Evolutionary conservation across 2,888 invertebrate species (phyloP), one percentile per base, ranked within the genome.

Genomic region (Drepanosiphum platanoidis): DNA sequence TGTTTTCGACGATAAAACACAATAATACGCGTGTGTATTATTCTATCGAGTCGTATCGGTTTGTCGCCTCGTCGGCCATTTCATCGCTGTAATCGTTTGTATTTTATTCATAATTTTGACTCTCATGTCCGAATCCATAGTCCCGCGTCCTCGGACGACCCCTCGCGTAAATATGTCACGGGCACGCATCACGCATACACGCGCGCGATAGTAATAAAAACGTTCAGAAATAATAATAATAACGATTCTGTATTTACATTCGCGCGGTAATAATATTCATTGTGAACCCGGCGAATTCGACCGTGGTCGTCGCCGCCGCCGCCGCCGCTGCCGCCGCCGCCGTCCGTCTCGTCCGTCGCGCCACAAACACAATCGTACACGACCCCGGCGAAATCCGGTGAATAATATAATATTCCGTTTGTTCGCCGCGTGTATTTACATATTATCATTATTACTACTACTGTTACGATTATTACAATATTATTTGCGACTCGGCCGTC

Each of bases 321-420:
- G 30, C 36, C 15, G n/a, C 30, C 32, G 15, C 15, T 32, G 46
- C 15, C 9, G 22, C 2, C 58, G 22, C 11, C 61, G 61, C 27
- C 61, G 30, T 68, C 15, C 15, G 52, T 52, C 52, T 52, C 18
- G 22, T 52, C 30, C 42, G 15, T 9, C n/a, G n/a, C 18, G 46
- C 13, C 13, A 27, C 30, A 3, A 27, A 13, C 1, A 11, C 27
- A 27, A 34, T 27, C n/a, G 70, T 52, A 32, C 34, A 66, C 15
- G 42, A 66, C 42, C 34, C n/a, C 15, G 39, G 15, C 32, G n/a
- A 42, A 72, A 72, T 72, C 72, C 71, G 71, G 61, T n/a, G 72
- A 82, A 72, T 61, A 72, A 72, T 72, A 82, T n/a, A n/a, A n/a
- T n/a, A 82, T 82, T 72, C 32, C 32, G 81, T 82, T 82, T 39